phyloP scores from a whole-genome alignment of 2,113 vertebrate genomes.

The Varanus salvator region DNA sequence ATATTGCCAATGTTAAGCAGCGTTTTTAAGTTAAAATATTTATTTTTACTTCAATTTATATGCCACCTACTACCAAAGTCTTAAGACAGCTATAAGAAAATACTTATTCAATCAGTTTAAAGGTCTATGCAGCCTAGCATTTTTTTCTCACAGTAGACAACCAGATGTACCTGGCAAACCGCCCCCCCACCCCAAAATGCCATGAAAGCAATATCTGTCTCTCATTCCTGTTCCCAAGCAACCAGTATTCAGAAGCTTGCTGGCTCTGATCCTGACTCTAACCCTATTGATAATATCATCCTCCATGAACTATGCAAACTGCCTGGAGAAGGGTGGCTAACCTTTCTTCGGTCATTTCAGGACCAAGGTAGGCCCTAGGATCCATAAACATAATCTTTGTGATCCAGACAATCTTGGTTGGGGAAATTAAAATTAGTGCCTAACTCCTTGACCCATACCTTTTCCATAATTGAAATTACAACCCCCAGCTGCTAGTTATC shows the following conservation, averaged over 20 bases:
- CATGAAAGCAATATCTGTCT: background rate
- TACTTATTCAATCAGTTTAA: background rate
- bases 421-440: too few relatives aligned
- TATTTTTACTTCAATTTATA: too few relatives aligned
- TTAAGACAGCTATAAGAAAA: too few relatives aligned
- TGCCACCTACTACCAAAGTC: too few relatives aligned
- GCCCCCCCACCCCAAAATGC: background rate
- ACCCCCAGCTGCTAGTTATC: background rate
- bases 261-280: background rate
- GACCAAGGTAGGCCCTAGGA: too few relatives aligned
- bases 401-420: too few relatives aligned
- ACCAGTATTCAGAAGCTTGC: background rate
- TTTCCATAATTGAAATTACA: too few relatives aligned
- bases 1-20: rapidly evolving
- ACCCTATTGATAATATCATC: background rate
- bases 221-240: background rate
- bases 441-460: too few relatives aligned
- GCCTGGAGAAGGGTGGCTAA: background rate
- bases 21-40: background rate
- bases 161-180: background rate
- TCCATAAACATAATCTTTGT: too few relatives aligned
- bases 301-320: background rate
- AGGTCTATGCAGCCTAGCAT: background rate
- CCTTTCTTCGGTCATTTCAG: background rate
- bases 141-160: background rate